phyloP scores from a whole-genome alignment of 2,113 vertebrate genomes.

The Rhinichthys klamathensis region DNA sequence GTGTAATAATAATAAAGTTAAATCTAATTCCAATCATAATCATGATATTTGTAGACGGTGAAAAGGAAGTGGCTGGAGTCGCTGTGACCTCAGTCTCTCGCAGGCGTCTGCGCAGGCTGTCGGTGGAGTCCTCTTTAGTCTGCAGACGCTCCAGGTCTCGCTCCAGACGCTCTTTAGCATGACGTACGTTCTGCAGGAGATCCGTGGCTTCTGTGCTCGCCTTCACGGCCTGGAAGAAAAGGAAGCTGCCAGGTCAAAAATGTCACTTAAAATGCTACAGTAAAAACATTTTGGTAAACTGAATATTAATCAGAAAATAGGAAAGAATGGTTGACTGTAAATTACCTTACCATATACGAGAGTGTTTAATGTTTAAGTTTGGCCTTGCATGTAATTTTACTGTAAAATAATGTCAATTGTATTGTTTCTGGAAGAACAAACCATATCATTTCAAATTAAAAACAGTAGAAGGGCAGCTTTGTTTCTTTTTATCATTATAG shows the following conservation, averaged over 20 bases:
- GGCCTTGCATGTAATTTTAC: background rate
- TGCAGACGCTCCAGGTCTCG: slow-evolving; percentile 92
- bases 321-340: background rate
- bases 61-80: too few relatives aligned
- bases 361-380: background rate
- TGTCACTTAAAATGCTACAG: background rate
- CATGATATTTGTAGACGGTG: background rate
- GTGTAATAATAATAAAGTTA: background rate
- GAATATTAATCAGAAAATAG: too few relatives aligned
- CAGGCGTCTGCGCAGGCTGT: slow-evolving; percentile 92
- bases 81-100: slow-evolving; percentile 88
- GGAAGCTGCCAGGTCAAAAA: background rate
- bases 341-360: background rate
- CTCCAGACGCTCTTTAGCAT: slow-evolving; percentile 93
- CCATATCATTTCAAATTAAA: too few relatives aligned
- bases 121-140: slow-evolving; percentile 90
- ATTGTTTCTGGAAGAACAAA: background rate
- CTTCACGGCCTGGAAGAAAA: slow-evolving; percentile 82
- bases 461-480: too few relatives aligned
- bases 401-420: background rate
- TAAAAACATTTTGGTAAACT: background rate
- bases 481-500: too few relatives aligned
- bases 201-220: slow-evolving; percentile 94
- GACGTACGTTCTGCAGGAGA: slow-evolving; percentile 88
- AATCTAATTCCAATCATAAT: background rate